A percentile compares a stretch with the other conserved stretches of the same genome.
Conservation (phyloP, 2,888 invertebrate genomes). For the Harpagoxenus sublaevis region DNA sequence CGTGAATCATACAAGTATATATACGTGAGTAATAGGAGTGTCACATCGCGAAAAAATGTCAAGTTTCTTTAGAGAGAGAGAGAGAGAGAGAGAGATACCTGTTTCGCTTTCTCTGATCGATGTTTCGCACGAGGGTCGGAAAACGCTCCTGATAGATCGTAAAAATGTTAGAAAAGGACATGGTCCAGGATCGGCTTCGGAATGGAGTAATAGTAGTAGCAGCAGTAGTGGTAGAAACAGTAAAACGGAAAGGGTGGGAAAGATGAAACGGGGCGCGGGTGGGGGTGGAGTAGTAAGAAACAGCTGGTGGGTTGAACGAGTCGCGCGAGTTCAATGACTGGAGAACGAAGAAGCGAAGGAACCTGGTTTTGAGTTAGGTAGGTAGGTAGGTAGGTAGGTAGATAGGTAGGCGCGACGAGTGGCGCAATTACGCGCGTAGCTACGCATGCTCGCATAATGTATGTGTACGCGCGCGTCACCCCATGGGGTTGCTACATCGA, state of each 20-base stretch:
- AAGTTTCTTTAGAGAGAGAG: background rate
- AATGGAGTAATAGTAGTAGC: constrained; percentile 35
- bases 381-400: constrained; percentile 77
- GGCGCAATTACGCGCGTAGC: constrained; percentile 68
- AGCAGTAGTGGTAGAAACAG: constrained; percentile 10
- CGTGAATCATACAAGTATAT: background rate
- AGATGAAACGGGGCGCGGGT: constrained; percentile 51
- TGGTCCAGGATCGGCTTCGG: constrained; percentile 63
- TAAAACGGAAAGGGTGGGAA: constrained; percentile 40
- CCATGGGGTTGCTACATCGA: constrained; percentile 8
- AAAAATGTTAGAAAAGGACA: constrained; percentile 68
- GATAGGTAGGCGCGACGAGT: constrained; percentile 69
- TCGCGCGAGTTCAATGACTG: constrained; percentile 84
- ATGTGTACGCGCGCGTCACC: constrained; percentile 44
- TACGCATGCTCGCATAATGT: constrained; percentile 50
- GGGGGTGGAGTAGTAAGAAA: constrained; percentile 80
- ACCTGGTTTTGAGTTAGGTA: constrained; percentile 74
- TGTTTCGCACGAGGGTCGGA: constrained; percentile 4
- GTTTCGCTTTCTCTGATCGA: background rate
- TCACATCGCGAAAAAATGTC: background rate
- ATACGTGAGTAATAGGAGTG: background rate
- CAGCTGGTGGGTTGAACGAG: constrained; percentile 84
- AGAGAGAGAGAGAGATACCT: background rate
- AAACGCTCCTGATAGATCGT: constrained; percentile 13
- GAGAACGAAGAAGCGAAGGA: constrained; percentile 76